Base-by-base conservation (phyloP, 2,797 vertebrate species). In the Chrosomus eos region DNA sequence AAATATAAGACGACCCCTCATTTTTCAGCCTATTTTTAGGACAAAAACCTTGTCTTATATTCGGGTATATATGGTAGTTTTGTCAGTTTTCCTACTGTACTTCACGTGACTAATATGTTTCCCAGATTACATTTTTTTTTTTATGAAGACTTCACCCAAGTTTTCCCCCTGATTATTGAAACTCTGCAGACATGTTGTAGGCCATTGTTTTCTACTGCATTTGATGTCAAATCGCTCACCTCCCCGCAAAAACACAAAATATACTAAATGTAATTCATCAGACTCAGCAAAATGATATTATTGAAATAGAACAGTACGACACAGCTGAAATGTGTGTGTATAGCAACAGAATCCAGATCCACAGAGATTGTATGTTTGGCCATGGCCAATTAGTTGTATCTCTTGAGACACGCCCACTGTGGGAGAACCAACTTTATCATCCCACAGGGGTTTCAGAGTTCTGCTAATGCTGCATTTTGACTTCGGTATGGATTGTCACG, bases 361-460 rank as follows among this genome's bases (percentile, higher is more conserved):
- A 48, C 26, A 31, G 76, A 75, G 72, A 70, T 33, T 33, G 64
- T 40, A 48, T 23, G 51, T 83, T 78, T 38, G 74, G 80, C 68
- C 81, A 67, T 28, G 38, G 66, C 80, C 79, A 87, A 82, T 79
- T 80, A 85, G 67, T 66, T 31, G 45, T 45, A 60, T 83, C 80
- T 75, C 66, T 21, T 67, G 87, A 86, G 88, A 83, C 48, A 71
- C 80, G 36, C 53, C 76, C 33, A 70, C 68, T 60, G 48, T 70
- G 71, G 58, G 40, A 45, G 40, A 58, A 72, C 64, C 48, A 77
- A 51, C 68, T 77, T 75, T 75, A 72, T 77, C 72, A 71, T 26
- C 66, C 79, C 77, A 48, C 28, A 38, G 62, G 66, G 51, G 72
- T 71, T 78, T 72, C 31, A 4, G 14, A 81, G 60, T 40, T 78